Base-by-base conservation (phyloP, 2,797 vertebrate species). In the Sebastes baramenuke region DNA sequence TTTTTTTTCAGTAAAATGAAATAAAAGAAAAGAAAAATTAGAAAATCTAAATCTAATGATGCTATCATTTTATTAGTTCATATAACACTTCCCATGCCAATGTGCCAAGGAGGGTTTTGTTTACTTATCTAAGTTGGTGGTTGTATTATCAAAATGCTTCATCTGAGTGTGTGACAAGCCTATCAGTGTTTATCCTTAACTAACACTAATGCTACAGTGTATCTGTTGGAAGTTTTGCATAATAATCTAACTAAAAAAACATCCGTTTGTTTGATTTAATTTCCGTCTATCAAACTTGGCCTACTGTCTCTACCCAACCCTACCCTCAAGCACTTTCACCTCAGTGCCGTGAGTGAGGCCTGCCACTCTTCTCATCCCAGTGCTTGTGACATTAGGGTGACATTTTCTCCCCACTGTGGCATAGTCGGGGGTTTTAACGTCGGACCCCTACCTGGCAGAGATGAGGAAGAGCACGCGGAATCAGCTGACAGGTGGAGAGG, bases 341-440 rank as follows among this genome's bases (percentile, higher is more conserved):
- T 87, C 88, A 82, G 80, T 8, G 77, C 64, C 61, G 77, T 65
- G 64, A 78, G 69, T 73, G 87, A 92, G 75, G 86, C 85, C 89
- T 95, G 93, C 82, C 92, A 92, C 77, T 95, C 88, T 90, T 81
- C 83, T 49, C 75, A 46, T 88, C 87, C 90, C 86, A 70, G 4
- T 7, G 73, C 87, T 67, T 14, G 75, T 93, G 92, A 92, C 92
- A 94, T 93, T 94, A 86, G 81, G 74, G 76, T 93, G 92, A 90
- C 92, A 94, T 95, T 94, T 94, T 80, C 86, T 77, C 87, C 92
- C 92, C 79, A 90, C 90, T 91, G 89, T 82, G 91, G 36, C 88
- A 59, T 86, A 85, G 88, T 88, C 11, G 80, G 81, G 82, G 80
- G 77, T 42, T 67, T 84, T 79, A 73, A 87, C 75, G 80, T 76